These are phyloP conservation scores for Brachypteracias leptosomus DNA, from an alignment of 2,113 vertebrate species.

Conservation along the genomic window DNA sequence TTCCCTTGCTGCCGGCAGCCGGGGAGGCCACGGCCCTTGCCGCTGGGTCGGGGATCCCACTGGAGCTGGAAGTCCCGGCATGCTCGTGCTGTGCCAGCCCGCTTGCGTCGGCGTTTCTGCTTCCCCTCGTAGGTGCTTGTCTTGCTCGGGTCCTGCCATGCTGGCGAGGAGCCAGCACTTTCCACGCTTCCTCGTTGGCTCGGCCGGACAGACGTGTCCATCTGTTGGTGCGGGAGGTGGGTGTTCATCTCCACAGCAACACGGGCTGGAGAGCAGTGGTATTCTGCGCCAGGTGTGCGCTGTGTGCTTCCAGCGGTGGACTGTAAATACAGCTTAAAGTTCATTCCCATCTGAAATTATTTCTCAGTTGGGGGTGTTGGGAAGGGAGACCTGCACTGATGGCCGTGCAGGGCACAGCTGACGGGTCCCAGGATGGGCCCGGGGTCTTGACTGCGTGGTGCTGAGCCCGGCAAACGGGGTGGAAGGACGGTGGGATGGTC, in stretches of 20 bases:
- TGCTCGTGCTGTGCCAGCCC: background rate
- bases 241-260: background rate
- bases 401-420: rapidly evolving
- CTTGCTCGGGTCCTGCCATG: background rate
- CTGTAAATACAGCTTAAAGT: background rate
- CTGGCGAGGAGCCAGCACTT: background rate
- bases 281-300: background rate
- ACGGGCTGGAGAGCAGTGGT: background rate
- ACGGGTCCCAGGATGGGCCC: background rate
- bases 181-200: background rate
- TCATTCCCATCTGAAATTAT: background rate
- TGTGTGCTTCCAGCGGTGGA: background rate
- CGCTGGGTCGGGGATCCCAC: background rate
- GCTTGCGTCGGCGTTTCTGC: rapidly evolving
- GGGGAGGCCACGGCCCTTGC: background rate
- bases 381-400: background rate
- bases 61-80: background rate
- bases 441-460: background rate
- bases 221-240: constrained; percentile 1
- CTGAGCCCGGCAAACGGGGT: background rate
- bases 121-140: background rate
- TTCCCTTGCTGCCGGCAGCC: background rate
- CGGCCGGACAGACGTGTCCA: background rate
- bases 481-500: background rate
- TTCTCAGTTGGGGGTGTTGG: background rate